These are phyloP conservation scores for Capromys pilorides DNA, from an alignment of 2,797 vertebrate species.

Conservation along the genomic window DNA sequence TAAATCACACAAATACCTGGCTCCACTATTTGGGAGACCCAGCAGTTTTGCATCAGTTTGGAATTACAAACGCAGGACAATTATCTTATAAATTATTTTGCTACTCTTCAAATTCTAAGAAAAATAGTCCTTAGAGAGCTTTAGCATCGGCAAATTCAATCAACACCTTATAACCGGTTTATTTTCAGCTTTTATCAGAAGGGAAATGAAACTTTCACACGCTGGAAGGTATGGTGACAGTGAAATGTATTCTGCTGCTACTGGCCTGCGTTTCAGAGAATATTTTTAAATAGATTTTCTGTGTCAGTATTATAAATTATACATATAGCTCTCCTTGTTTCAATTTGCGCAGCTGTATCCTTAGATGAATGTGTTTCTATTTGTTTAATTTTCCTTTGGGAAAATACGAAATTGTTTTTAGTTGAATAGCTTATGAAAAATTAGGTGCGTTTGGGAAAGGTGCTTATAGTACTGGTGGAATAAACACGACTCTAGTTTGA, in stretches of 20 bases:
- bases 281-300: slow-evolving; percentile 57
- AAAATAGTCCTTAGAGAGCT: slow-evolving; percentile 57
- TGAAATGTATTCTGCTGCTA: neutral
- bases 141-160: neutral
- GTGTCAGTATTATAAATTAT: slow-evolving; percentile 22
- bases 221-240: neutral
- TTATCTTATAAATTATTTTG: slow-evolving; percentile 60
- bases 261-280: neutral
- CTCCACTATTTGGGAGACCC: neutral
- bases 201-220: slow-evolving; percentile 6
- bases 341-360: neutral
- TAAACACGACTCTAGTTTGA: slow-evolving; percentile 41
- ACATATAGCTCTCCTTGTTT: slow-evolving; percentile 30
- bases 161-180: neutral
- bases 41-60: slow-evolving; percentile 41
- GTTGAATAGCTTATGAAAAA: slow-evolving; percentile 40
- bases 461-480: neutral
- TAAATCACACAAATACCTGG: slow-evolving; percentile 29
- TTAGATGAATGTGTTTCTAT: neutral
- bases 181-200: slow-evolving; percentile 50
- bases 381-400: neutral
- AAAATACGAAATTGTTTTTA: slow-evolving; percentile 56
- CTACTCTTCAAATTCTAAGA: slow-evolving; percentile 56
- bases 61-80: slow-evolving; percentile 62
- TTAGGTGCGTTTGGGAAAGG: slow-evolving; percentile 18